A percentile compares a stretch with the other conserved stretches of the same genome.
These are phyloP conservation scores for Sebastolobus altivelis DNA, from an alignment of 2,797 vertebrate species.

Conservation along the genomic window DNA sequence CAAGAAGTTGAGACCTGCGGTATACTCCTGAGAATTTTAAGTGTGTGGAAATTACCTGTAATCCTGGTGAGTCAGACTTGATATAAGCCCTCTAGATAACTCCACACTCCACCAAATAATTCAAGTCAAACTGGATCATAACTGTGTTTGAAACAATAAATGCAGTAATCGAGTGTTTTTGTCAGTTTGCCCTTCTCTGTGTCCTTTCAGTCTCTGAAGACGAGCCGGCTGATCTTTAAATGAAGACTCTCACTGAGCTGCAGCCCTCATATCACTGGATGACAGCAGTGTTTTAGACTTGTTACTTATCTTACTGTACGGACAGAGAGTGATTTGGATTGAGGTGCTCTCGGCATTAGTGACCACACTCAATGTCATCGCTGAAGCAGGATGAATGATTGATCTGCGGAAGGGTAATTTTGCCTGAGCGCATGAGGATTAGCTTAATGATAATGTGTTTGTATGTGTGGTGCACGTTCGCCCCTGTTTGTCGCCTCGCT, in stretches of 20 bases:
- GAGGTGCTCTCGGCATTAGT: slow-evolving; percentile 18
- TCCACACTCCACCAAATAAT: not conserved
- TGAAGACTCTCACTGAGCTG: not conserved
- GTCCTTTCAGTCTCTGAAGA: slow-evolving; percentile 26
- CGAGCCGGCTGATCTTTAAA: not conserved
- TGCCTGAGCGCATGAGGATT: slow-evolving; percentile 36
- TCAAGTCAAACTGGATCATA: slow-evolving; percentile 9
- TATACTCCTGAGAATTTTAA: slow-evolving; percentile 7
- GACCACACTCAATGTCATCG: slow-evolving; percentile 29
- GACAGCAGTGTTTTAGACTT: slow-evolving; percentile 19
- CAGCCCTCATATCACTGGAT: slow-evolving; percentile 7
- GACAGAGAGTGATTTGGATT: slow-evolving; percentile 34
- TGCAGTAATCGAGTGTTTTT: slow-evolving; percentile 10
- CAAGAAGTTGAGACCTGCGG: not conserved
- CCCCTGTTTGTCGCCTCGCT: slow-evolving; percentile 60
- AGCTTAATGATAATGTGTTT: slow-evolving; percentile 31
- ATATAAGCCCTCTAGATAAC: slow-evolving; percentile 19
- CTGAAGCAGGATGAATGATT: slow-evolving; percentile 47
- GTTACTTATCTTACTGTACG: slow-evolving; percentile 12
- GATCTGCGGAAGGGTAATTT: slow-evolving; percentile 46
- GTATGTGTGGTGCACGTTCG: slow-evolving; percentile 15
- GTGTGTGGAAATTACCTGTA: slow-evolving; percentile 31
- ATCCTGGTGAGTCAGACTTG: slow-evolving; percentile 25
- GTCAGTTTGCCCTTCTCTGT: slow-evolving; percentile 20
- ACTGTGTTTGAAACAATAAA: slow-evolving; percentile 20